Evolutionary conservation across 2,888 invertebrate genomes (phyloP).

Genomic region (Melanargia galathea): DNA sequence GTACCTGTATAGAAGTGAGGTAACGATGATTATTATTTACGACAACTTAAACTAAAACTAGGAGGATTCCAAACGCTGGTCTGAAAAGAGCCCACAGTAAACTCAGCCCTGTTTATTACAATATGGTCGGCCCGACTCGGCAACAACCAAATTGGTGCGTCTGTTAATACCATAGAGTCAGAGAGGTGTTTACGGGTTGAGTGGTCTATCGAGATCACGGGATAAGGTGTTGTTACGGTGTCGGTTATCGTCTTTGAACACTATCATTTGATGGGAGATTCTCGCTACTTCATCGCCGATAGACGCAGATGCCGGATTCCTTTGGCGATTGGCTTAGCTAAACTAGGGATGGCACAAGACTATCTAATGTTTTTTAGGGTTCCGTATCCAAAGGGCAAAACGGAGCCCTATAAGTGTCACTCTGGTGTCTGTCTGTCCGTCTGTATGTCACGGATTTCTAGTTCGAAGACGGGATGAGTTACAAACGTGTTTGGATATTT

Average conservation of each 20-base stretch:
- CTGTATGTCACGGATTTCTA: no score
- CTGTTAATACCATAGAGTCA: neutral
- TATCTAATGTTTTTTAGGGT: neutral
- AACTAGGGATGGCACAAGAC: conserved; percentile 23
- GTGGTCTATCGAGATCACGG: conserved; percentile 32
- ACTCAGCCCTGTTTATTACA: no score
- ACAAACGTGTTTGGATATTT: no score
- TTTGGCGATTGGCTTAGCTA: conserved; percentile 53
- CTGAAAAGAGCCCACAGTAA: no score
- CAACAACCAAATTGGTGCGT: neutral
- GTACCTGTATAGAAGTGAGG: no score
- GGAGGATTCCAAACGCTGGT: no score
- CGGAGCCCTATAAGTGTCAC: no score
- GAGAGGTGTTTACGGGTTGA: conserved; percentile 35
- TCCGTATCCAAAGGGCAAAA: no score
- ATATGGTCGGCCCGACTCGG: neutral
- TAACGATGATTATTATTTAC: no score
- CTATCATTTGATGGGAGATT: conserved; percentile 49
- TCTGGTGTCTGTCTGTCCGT: no score
- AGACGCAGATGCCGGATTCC: conserved; percentile 55
- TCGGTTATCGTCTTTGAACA: conserved; percentile 39
- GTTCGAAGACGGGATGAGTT: no score
- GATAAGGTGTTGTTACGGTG: conserved; percentile 35
- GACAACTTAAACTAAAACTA: no score
- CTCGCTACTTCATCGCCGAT: conserved; percentile 49